These are phyloP conservation scores for Drosophila pectinifera DNA, from an alignment of 1,140 invertebrate species.

Conservation along the genomic window DNA sequence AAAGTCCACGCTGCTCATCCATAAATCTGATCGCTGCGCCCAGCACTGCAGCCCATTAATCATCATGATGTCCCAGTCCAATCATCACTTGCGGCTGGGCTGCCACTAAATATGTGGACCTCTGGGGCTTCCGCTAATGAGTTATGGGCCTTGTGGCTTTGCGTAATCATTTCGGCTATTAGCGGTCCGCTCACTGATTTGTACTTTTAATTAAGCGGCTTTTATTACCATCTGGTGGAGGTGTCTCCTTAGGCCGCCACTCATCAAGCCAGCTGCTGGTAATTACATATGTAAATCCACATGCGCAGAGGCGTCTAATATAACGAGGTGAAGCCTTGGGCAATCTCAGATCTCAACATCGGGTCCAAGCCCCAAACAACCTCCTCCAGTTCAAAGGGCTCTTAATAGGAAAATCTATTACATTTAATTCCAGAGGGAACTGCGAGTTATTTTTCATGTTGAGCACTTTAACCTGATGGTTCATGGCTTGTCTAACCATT, in stretches of 20 bases:
- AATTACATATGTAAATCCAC: conserved; percentile 71
- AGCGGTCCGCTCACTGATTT: conserved; percentile 59
- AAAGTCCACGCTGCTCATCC: conserved; percentile 52
- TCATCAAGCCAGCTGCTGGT: conserved; percentile 28
- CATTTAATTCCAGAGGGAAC: too few relatives aligned
- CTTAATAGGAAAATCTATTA: not conserved
- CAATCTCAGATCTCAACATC: conserved; percentile 9
- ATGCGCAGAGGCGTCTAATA: conserved; percentile 33
- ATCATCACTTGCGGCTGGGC: conserved; percentile 70
- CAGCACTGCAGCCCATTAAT: conserved; percentile 70
- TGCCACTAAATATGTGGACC: conserved; percentile 62
- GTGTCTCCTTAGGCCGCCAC: conserved; percentile 34
- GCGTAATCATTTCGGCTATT: conserved; percentile 70
- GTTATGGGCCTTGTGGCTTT: conserved; percentile 68
- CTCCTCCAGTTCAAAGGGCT: not conserved
- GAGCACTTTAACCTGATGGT: too few relatives aligned
- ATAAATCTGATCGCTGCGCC: conserved; percentile 65
- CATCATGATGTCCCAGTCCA: conserved; percentile 75
- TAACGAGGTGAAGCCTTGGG: conserved; percentile 40
- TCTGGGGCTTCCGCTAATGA: conserved; percentile 70
- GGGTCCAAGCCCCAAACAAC: not conserved
- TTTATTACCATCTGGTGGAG: conserved; percentile 44
- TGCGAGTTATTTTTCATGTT: not conserved
- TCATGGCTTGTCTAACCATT: too few relatives aligned
- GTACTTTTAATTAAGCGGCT: conserved; percentile 77